These are phyloP conservation scores for Balaeniceps rex DNA, from an alignment of 2,113 vertebrate species.

Conservation along the genomic window DNA sequence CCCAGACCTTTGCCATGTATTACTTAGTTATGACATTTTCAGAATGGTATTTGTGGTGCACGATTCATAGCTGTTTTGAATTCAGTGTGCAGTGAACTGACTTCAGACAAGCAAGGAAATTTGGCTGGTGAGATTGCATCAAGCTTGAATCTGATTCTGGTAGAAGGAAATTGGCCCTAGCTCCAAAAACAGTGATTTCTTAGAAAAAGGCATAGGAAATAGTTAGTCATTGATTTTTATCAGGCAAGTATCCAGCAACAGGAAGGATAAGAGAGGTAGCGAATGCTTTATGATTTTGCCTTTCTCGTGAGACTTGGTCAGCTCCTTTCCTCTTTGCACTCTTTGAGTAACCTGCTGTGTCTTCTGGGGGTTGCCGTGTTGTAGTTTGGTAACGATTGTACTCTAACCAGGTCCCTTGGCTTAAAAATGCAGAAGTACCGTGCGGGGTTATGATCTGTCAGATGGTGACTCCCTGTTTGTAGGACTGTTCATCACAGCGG, in stretches of 20 bases:
- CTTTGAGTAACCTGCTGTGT: background rate
- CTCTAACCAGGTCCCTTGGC: background rate
- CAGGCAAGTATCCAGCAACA: background rate
- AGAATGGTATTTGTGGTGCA: constrained; percentile 38
- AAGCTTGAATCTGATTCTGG: background rate
- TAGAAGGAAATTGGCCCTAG: background rate
- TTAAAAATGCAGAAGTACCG: background rate
- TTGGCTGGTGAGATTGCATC: background rate
- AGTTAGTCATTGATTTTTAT: constrained; percentile 31
- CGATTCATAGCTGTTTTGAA: constrained; percentile 28
- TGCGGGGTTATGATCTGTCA: background rate
- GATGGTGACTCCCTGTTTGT: background rate
- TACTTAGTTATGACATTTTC: constrained; percentile 53
- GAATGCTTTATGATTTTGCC: background rate
- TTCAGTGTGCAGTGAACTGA: constrained; percentile 10
- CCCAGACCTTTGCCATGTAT: constrained; percentile 11
- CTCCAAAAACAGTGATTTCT: background rate
- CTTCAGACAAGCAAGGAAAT: constrained; percentile 18
- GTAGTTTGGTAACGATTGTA: background rate
- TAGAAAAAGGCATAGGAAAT: constrained; percentile 22
- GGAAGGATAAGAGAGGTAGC: background rate
- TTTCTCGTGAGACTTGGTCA: background rate
- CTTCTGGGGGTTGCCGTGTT: background rate
- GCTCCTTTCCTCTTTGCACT: background rate
- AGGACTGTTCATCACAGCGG: background rate